These are phyloP conservation scores for Hypsopygia costalis DNA, from an alignment of 2,888 invertebrate genomes.

Conservation along the genomic window DNA sequence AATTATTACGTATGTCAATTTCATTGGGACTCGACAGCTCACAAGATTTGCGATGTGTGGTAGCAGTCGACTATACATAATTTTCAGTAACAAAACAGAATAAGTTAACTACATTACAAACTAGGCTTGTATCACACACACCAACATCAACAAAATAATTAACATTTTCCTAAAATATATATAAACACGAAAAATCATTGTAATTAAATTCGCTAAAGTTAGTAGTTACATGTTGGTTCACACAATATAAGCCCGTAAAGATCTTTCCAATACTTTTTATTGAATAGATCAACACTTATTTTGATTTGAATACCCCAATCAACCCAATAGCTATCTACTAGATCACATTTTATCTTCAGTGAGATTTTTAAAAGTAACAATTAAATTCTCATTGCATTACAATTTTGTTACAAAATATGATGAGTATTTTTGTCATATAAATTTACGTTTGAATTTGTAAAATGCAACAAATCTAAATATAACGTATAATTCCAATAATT, in stretches of 20 bases:
- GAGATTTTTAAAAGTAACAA: not conserved
- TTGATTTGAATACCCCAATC: no score
- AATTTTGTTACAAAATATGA: not conserved
- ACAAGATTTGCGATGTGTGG: no score
- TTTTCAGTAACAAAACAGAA: slow-evolving; percentile 39
- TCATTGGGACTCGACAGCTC: no score
- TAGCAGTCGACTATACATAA: no score
- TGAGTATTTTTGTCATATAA: no score
- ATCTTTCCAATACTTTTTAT: no score
- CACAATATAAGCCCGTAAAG: not conserved
- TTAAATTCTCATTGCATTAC: not conserved
- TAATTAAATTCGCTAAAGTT: not conserved
- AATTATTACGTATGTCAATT: no score
- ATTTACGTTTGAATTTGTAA: not conserved
- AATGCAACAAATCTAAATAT: slow-evolving; percentile 37
- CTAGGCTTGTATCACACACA: slow-evolving; percentile 16
- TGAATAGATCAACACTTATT: no score
- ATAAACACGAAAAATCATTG: not conserved
- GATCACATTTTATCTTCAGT: not conserved
- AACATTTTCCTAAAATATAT: slow-evolving; percentile 1
- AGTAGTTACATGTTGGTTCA: slow-evolving; percentile 1
- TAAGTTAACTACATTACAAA: slow-evolving; percentile 38
- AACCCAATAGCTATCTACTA: not conserved
- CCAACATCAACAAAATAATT: not conserved
- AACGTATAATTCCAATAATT: slow-evolving; percentile 33